Evolutionary conservation across 1,140 invertebrate species (phyloP).

Genomic region (Dinoponera quadriceps): DNA sequence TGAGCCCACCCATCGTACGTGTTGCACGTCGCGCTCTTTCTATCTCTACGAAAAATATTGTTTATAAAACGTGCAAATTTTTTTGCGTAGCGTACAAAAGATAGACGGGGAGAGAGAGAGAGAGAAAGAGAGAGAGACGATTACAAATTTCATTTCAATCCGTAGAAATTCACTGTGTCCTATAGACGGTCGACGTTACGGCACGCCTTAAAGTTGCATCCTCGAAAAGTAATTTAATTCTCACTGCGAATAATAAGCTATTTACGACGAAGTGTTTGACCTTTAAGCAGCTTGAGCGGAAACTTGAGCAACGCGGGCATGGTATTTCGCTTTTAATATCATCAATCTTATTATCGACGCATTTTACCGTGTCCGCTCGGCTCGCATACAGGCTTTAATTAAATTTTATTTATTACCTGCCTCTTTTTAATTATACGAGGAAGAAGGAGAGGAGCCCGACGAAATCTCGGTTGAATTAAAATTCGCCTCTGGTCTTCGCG

Average conservation of each 20-base stretch:
- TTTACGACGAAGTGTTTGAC: neutral
- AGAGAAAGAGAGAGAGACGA: too few species aligned
- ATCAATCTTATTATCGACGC: neutral
- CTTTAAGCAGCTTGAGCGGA: neutral
- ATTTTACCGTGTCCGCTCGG: neutral
- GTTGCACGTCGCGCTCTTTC: neutral
- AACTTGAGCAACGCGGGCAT: neutral
- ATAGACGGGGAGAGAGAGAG: too few species aligned
- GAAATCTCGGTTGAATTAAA: too few species aligned
- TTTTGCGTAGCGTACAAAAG: slow-evolving; percentile 2
- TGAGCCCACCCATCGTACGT: neutral
- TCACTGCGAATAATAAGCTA: neutral
- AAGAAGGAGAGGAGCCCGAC: neutral
- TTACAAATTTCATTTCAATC: neutral
- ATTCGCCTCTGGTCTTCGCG: too few species aligned
- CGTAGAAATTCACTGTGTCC: neutral
- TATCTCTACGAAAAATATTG: slow-evolving; percentile 26
- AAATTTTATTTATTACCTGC: slow-evolving; percentile 1
- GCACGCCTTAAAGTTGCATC: too few species aligned
- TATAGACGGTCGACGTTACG: neutral
- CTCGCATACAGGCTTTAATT: neutral
- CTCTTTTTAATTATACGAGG: neutral
- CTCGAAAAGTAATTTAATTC: too few species aligned
- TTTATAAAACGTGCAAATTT: neutral
- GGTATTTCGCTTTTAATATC: neutral